These are phyloP conservation scores for Limnephilus auricula DNA, from an alignment of 2,888 invertebrate genomes.

Conservation along the genomic window DNA sequence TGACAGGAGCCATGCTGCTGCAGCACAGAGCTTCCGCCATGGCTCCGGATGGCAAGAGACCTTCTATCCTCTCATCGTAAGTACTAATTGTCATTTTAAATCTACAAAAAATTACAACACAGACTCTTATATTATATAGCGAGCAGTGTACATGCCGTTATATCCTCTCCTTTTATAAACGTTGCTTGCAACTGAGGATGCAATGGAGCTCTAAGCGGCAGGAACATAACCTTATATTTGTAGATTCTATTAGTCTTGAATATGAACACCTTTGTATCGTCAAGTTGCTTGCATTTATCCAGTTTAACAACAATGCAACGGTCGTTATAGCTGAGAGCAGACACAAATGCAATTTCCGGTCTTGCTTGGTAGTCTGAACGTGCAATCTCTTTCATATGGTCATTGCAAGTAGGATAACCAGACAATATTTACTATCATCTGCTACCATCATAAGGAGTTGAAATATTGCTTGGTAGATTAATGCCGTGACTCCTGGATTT, in stretches of 20 bases:
- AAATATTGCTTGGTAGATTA: background rate
- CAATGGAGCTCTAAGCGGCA: no score
- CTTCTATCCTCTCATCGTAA: background rate
- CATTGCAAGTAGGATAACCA: background rate
- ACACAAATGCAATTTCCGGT: background rate
- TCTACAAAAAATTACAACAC: background rate
- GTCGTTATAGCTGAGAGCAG: background rate
- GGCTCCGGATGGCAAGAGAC: constrained; percentile 26
- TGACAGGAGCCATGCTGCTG: constrained; percentile 49
- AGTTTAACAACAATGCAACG: background rate
- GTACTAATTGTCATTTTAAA: background rate
- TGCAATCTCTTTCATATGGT: background rate
- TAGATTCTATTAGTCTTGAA: no score
- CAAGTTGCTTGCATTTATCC: background rate
- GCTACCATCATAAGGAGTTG: background rate
- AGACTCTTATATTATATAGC: background rate
- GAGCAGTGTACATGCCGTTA: background rate
- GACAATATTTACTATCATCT: background rate
- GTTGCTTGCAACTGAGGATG: background rate
- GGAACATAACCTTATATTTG: no score
- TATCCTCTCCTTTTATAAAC: background rate
- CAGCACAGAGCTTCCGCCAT: constrained; percentile 37
- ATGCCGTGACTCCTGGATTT: background rate
- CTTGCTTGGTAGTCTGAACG: no score
- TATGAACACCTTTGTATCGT: no score